phyloP scores from a whole-genome alignment of 2,888 invertebrate genomes.

The Eurytoma adleriae region DNA sequence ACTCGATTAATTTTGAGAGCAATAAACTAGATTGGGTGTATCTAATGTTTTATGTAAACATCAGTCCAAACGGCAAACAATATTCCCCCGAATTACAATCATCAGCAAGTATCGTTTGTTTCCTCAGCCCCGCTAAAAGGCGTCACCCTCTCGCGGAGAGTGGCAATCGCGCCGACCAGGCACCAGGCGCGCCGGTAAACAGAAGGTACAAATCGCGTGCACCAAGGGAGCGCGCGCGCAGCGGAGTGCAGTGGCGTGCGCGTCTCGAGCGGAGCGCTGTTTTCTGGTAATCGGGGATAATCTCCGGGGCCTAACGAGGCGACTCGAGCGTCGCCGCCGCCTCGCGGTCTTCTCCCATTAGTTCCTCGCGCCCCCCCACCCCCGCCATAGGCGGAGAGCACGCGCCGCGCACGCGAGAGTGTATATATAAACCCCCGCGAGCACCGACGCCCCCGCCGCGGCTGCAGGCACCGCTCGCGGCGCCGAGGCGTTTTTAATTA shows the following conservation, averaged over 20 bases:
- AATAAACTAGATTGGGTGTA: no score
- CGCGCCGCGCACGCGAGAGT: conserved; percentile 27
- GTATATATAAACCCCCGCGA: neutral
- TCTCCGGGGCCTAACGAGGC: conserved; percentile 40
- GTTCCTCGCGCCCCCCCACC: neutral
- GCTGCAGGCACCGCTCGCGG: conserved; percentile 46
- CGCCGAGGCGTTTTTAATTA: conserved; percentile 69
- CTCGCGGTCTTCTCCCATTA: neutral
- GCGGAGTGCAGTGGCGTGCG: neutral
- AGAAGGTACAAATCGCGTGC: no score
- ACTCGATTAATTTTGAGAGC: no score
- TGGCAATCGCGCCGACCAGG: no score
- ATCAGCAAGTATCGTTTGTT: no score
- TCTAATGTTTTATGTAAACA: no score
- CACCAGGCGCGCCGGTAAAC: no score
- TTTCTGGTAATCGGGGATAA: conserved; percentile 49
- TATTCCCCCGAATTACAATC: no score
- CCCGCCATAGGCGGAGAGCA: conserved; percentile 10
- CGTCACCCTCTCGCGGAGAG: no score
- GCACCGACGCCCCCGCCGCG: neutral
- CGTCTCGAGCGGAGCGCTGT: conserved; percentile 6
- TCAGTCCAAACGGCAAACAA: no score
- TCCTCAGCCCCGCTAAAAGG: no score
- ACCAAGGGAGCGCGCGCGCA: no score
- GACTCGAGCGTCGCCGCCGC: neutral